These are phyloP conservation scores for Drosophila sturtevanti DNA, from an alignment of 1,140 invertebrate genomes.

Conservation along the genomic window DNA sequence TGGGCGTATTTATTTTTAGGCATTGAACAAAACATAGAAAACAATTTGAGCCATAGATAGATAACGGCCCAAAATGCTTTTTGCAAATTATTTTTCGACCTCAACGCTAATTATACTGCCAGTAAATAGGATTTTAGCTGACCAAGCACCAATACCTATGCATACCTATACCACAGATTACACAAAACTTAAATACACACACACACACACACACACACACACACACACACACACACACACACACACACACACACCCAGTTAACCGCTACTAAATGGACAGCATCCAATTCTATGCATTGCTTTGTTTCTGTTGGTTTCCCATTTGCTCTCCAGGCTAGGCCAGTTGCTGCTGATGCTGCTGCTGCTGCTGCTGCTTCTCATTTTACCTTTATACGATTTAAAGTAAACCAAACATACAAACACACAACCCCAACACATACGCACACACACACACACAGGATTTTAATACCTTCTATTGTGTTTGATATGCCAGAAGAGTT, in stretches of 20 bases:
- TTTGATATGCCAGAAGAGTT: slow-evolving; percentile 6
- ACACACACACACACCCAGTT: slow-evolving; percentile 6
- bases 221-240: slow-evolving; percentile 5
- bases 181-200: too few species aligned
- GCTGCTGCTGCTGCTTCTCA: too few species aligned
- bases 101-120: slow-evolving; percentile 62
- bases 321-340: slow-evolving; percentile 20
- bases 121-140: slow-evolving; percentile 36
- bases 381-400: slow-evolving; percentile 52
- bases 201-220: neutral
- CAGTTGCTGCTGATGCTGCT: slow-evolving; percentile 5
- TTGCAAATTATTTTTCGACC: slow-evolving; percentile 59
- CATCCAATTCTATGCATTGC: slow-evolving; percentile 45
- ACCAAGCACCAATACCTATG: slow-evolving; percentile 42
- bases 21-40: slow-evolving; percentile 38
- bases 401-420: slow-evolving; percentile 46
- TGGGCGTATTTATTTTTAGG: slow-evolving; percentile 68
- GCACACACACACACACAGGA: neutral
- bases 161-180: slow-evolving; percentile 36
- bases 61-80: slow-evolving; percentile 33
- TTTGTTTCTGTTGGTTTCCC: slow-evolving; percentile 19
- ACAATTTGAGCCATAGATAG: slow-evolving; percentile 30
- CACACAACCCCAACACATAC: neutral
- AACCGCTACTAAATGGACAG: slow-evolving; percentile 29
- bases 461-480: slow-evolving; percentile 35